Evolutionary conservation across 2,888 invertebrate genomes (phyloP).

Genomic region (Pimpla rufipes): DNA sequence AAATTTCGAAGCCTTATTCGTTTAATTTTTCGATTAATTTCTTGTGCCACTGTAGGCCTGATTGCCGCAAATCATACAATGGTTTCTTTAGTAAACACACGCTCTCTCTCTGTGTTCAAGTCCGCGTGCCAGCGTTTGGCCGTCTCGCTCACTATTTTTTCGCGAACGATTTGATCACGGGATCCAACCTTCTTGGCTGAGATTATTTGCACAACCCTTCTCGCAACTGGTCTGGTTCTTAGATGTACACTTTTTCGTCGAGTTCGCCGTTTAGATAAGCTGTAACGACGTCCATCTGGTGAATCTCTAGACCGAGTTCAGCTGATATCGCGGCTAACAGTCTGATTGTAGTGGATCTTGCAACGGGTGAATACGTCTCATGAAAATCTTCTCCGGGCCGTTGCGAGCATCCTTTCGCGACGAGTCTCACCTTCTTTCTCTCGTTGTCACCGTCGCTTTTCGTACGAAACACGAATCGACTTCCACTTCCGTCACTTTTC

Average conservation of each 20-base stretch:
- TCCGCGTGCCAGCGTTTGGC: slow-evolving; percentile 35
- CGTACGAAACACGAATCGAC: slow-evolving; percentile 55
- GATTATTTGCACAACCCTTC: not conserved
- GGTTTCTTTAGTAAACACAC: slow-evolving; percentile 62
- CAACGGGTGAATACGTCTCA: too few species aligned
- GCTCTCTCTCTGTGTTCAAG: slow-evolving; percentile 13
- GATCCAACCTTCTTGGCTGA: not conserved
- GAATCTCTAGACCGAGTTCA: slow-evolving; percentile 29
- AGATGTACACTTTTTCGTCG: not conserved
- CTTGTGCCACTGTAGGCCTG: slow-evolving; percentile 60
- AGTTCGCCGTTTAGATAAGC: slow-evolving; percentile 36
- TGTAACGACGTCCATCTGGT: slow-evolving; percentile 53
- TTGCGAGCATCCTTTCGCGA: slow-evolving; percentile 62
- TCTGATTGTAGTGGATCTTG: not conserved
- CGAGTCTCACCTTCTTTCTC: slow-evolving; percentile 55
- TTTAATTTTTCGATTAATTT: slow-evolving; percentile 47
- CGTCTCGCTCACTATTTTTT: slow-evolving; percentile 27
- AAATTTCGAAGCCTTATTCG: slow-evolving; percentile 12
- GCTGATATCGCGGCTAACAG: slow-evolving; percentile 10
- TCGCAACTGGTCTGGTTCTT: slow-evolving; percentile 2
- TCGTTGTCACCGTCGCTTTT: slow-evolving; percentile 25
- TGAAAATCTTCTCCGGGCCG: slow-evolving; percentile 40
- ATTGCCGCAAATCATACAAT: slow-evolving; percentile 58
- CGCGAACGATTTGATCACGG: not conserved
- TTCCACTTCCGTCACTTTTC: slow-evolving; percentile 59